phyloP scores from a whole-genome alignment of 2,113 vertebrate species.

The Euleptes europaea region DNA sequence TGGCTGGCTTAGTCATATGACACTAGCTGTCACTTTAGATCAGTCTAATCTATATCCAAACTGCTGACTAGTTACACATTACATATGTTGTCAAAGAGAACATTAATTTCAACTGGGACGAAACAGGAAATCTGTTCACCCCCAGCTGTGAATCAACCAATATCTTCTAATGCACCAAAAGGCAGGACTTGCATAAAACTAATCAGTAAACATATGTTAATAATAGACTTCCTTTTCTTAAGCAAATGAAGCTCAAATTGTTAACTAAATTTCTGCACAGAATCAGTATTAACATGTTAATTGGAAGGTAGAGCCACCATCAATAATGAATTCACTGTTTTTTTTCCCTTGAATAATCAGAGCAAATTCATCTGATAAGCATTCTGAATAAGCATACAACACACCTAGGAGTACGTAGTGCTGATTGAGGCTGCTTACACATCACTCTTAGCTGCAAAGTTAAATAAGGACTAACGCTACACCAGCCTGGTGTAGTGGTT shows the following conservation, averaged over 20 bases:
- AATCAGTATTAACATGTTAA: neutral
- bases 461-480: no score
- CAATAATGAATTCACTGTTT: neutral
- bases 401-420: rapidly evolving
- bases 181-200: neutral
- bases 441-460: neutral
- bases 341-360: neutral
- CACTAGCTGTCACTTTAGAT: no score
- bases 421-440: neutral
- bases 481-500: no score
- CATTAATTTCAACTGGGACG: no score
- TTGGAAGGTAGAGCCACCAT: no score
- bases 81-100: no score
- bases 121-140: no score
- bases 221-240: neutral
- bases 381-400: rapidly evolving
- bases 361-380: neutral
- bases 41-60: no score
- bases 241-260: no score
- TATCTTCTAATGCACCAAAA: neutral
- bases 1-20: no score
- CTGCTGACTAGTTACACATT: no score
- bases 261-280: neutral
- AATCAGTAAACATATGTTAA: neutral
- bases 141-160: neutral